A percentile compares a stretch with the other conserved stretches of the same genome.
These are phyloP conservation scores for Kradibia gibbosae DNA, from an alignment of 1,140 invertebrate genomes.

Conservation along the genomic window DNA sequence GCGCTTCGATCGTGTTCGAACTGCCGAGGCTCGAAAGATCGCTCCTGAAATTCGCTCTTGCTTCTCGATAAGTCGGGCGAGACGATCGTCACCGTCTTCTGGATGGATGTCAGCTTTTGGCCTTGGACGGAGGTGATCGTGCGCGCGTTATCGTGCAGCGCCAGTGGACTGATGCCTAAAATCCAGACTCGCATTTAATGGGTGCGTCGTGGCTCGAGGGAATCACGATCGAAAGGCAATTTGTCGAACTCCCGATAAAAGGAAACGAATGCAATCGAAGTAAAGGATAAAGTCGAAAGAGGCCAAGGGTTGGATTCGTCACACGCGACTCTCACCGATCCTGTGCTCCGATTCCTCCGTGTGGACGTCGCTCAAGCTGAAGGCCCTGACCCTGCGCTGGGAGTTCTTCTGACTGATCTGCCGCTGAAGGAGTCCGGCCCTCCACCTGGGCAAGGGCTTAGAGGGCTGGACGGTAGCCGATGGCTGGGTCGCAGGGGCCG, in stretches of 20 bases:
- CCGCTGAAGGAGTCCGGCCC: conserved; percentile 66
- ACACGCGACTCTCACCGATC: conserved; percentile 43
- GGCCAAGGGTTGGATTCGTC: too few species aligned
- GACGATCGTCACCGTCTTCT: conserved; percentile 67
- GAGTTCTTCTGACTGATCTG: conserved; percentile 65
- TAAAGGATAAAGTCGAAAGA: too few species aligned
- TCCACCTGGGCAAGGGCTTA: conserved; percentile 65
- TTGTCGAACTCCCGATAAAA: not conserved
- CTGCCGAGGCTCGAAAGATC: not conserved
- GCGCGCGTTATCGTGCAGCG: conserved; percentile 56
- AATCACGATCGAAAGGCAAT: not conserved
- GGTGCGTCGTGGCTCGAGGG: too few species aligned
- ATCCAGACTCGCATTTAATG: not conserved
- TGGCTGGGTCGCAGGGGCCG: conserved; percentile 6
- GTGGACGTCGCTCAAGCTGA: conserved; percentile 68
- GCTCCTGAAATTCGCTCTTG: conserved; percentile 6
- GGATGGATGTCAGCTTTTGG: conserved; percentile 46
- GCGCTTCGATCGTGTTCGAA: not conserved
- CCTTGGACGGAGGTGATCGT: conserved; percentile 52
- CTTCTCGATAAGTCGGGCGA: conserved; percentile 48
- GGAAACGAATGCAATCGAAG: too few species aligned
- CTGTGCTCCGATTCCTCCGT: conserved; percentile 51
- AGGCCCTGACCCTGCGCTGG: conserved; percentile 63
- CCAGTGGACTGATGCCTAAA: conserved; percentile 60
- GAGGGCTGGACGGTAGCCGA: not conserved